These are phyloP conservation scores for Choloepus didactylus DNA, from an alignment of 2,797 vertebrate genomes.

Conservation along the genomic window DNA sequence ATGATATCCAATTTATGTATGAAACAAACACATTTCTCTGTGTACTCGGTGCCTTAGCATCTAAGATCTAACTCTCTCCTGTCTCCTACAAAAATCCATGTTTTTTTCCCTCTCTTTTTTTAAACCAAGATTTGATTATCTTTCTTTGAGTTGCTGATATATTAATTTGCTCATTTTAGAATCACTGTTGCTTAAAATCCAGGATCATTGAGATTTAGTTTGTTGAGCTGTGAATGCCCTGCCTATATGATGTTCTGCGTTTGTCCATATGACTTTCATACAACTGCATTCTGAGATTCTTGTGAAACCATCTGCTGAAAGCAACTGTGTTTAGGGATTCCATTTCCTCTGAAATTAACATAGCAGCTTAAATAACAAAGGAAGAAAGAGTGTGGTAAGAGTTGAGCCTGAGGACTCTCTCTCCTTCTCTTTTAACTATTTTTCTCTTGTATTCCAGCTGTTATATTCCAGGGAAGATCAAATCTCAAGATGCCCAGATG, in stretches of 20 bases:
- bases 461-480: background rate
- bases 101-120: background rate
- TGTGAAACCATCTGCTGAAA: background rate
- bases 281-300: background rate
- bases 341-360: background rate
- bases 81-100: background rate
- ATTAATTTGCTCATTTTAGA: slow-evolving; percentile 60
- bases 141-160: slow-evolving; percentile 53
- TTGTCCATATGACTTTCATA: background rate
- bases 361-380: background rate
- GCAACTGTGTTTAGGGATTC: background rate
- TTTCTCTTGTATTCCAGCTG: background rate
- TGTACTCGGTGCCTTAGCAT: background rate
- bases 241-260: background rate
- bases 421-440: background rate
- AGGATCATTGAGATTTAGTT: background rate
- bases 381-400: background rate
- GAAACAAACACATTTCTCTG: slow-evolving; percentile 8
- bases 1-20: slow-evolving; percentile 28
- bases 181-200: background rate
- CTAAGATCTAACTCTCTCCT: background rate
- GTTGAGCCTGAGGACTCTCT: background rate
- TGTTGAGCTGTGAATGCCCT: background rate
- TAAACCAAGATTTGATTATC: slow-evolving; percentile 40
- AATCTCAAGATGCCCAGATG: background rate